phyloP scores from a whole-genome alignment of 2,888 invertebrate genomes.

The Tuta absoluta region DNA sequence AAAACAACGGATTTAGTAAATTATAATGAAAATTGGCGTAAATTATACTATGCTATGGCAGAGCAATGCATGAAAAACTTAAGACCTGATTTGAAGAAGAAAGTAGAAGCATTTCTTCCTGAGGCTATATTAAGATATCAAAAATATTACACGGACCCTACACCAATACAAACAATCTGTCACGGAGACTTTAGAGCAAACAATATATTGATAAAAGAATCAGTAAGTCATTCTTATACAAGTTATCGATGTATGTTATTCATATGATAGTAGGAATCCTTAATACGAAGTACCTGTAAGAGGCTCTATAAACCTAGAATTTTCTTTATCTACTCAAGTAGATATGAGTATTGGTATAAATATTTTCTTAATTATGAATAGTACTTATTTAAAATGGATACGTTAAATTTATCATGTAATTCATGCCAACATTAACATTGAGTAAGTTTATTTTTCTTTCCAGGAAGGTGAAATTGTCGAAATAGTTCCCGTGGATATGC shows the following conservation, averaged over 20 bases:
- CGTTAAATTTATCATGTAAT: too few species aligned
- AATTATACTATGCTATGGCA: conserved; percentile 31
- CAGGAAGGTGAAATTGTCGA: conserved; percentile 48
- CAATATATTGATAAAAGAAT: conserved; percentile 55
- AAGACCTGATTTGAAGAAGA: conserved; percentile 31
- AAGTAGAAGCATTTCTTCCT: conserved; percentile 39
- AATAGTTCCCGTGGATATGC: conserved; percentile 53
- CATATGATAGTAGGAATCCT: too few species aligned
- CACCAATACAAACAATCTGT: conserved; percentile 39
- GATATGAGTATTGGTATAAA: too few species aligned
- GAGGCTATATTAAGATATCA: conserved; percentile 40
- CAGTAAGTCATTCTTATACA: conserved; percentile 44
- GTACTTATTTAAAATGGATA: too few species aligned
- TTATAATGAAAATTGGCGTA: conserved; percentile 44
- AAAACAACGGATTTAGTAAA: conserved; percentile 34
- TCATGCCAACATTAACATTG: neutral
- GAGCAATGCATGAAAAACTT: neutral
- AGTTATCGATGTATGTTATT: neutral
- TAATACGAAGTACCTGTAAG: too few species aligned
- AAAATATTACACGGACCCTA: conserved; percentile 39
- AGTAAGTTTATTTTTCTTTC: conserved; percentile 30
- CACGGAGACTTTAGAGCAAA: conserved; percentile 63
- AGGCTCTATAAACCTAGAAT: too few species aligned
- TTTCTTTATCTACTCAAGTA: too few species aligned
- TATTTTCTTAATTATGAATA: too few species aligned